Base-by-base conservation (phyloP, 1,140 invertebrate genomes). In the Drosophila subobscura region DNA sequence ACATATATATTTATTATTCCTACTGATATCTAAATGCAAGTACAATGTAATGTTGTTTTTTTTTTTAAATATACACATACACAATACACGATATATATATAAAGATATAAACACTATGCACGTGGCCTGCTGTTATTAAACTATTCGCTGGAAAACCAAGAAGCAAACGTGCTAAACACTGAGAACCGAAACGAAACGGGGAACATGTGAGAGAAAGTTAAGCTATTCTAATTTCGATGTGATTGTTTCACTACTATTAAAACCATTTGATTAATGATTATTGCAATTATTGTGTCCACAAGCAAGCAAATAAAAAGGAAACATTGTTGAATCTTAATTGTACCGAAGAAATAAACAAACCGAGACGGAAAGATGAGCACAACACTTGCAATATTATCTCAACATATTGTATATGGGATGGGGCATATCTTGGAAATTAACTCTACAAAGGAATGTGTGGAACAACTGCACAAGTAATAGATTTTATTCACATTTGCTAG, bases 291-390 rank as follows among this genome's bases (percentile, higher is more conserved):
- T 80, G 50, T 76, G 56, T 54, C 60, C 59, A 65, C 56, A 64
- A 55, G 51, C 53, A 80, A 67, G 52, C 47, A 70, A 71, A 81
- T 68, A 74, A 74, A 79, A 49, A 59, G 60, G 64, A 67, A 59
- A 65, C 50, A 86, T 80, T 86, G 83, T 85, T 86, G 70, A 86
- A 74, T 63, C 63, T 64, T 81, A 60, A 81, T 47, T 59, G 53
- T 46, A 71, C 27, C 25, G 46, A 41, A 58, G 46, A 47, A 47
- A 33, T 12, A 22, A 22, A 42, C 40, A 53, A 8, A 54, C 10
- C 5, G 25, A 27, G 25, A 5, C 25, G 25, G 5, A 6, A 27
- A 27, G 25, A 27, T 5, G 33, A 37, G 33, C 33, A 37, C 33
- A 37, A 37, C 12, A 64, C 46, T 44, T 41, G 55, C 44, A 37